Conservation (phyloP, 2,888 invertebrate genomes). For the Atethmia centrago region DNA sequence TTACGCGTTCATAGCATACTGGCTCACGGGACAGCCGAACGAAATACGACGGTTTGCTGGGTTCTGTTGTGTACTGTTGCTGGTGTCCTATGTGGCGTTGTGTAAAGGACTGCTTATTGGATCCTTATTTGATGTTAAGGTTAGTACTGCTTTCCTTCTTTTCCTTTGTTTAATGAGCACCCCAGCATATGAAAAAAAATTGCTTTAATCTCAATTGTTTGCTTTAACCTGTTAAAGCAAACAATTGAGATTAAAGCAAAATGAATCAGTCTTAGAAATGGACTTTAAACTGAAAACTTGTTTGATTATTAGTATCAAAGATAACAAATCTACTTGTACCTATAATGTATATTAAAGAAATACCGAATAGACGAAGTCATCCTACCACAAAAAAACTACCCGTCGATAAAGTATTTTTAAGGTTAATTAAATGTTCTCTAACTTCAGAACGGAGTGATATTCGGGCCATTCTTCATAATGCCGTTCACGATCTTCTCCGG, state of each 20-base stretch:
- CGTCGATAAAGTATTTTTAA: not conserved
- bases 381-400: not conserved
- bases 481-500: constrained; percentile 98
- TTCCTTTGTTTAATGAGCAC: not conserved
- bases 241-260: not conserved
- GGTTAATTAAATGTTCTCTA: not conserved
- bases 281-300: not conserved
- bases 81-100: constrained; percentile 96
- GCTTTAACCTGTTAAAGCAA: no score
- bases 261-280: not conserved
- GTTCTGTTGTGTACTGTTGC: constrained; percentile 93
- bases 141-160: constrained; percentile 73
- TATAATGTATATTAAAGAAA: not conserved
- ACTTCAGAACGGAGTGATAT: constrained; percentile 95
- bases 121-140: constrained; percentile 94
- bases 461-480: constrained; percentile 96
- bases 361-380: not conserved
- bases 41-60: constrained; percentile 93
- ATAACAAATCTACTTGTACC: not conserved
- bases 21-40: constrained; percentile 96
- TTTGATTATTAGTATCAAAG: not conserved
- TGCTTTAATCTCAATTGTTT: no score
- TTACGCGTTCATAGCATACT: constrained; percentile 95
- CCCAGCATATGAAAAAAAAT: not conserved
- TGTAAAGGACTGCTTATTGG: constrained; percentile 96